Evolutionary conservation across 2,113 vertebrate species (phyloP).

Genomic region (Vicugna pacos): DNA sequence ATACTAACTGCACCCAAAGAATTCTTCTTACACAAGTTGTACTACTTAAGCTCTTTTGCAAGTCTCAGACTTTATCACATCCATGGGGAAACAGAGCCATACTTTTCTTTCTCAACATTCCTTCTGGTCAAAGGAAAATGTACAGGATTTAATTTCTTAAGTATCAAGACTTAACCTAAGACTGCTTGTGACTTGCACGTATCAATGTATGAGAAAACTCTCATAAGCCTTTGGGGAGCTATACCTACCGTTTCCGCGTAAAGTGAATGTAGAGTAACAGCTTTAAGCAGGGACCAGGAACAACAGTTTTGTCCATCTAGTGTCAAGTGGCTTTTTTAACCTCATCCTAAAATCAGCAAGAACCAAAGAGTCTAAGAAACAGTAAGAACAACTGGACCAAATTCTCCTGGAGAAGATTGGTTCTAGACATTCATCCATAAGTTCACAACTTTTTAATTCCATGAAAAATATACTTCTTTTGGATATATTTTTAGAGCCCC

Average conservation of each 20-base stretch:
- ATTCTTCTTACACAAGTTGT: constrained; percentile 76
- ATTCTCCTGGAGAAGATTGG: neutral
- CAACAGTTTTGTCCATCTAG: neutral
- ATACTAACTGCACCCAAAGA: constrained; percentile 79
- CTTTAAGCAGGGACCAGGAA: neutral
- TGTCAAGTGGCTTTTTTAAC: neutral
- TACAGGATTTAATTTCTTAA: constrained; percentile 58
- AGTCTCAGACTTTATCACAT: constrained; percentile 72
- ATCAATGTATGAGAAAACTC: neutral
- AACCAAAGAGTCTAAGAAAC: neutral
- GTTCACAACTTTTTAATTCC: neutral
- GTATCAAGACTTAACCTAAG: constrained; percentile 34
- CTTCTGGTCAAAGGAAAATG: constrained; percentile 70
- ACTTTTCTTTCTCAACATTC: constrained; percentile 74
- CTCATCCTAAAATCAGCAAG: constrained; percentile 14
- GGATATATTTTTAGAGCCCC: neutral
- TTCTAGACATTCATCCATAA: neutral
- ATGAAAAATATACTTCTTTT: neutral
- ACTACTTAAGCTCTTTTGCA: constrained; percentile 70
- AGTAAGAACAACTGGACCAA: neutral
- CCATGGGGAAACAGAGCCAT: constrained; percentile 53
- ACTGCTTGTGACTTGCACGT: neutral
- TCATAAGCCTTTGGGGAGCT: neutral
- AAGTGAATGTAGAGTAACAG: neutral
- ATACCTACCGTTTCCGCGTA: neutral